phyloP scores from a whole-genome alignment of 2,797 vertebrate species.

The Leptoclinus maculatus region DNA sequence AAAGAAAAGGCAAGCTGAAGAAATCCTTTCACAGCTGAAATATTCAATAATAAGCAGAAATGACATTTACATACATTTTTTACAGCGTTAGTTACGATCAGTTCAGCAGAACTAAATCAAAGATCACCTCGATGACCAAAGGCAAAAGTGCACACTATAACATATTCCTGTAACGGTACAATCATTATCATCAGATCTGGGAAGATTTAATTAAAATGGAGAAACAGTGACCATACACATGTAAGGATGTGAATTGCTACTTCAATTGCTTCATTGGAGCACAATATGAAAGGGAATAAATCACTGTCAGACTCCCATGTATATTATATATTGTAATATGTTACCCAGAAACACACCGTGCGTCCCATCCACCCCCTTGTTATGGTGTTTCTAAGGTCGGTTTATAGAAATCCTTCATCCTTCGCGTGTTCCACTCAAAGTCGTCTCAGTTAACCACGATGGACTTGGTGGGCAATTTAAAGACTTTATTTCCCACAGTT shows the following conservation, averaged over 20 bases:
- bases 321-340: neutral
- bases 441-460: slow-evolving; percentile 41
- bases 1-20: neutral
- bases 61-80: neutral
- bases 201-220: neutral
- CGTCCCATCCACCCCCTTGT: neutral
- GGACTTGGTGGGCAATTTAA: slow-evolving; percentile 11
- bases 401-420: slow-evolving; percentile 7
- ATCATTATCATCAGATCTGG: neutral
- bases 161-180: neutral
- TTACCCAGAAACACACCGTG: neutral
- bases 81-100: neutral
- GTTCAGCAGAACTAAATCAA: neutral
- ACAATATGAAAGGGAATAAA: neutral
- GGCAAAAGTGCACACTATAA: neutral
- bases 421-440: neutral
- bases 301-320: neutral
- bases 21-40: neutral
- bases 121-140: neutral
- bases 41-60: neutral
- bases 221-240: neutral
- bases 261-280: neutral
- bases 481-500: slow-evolving; percentile 33
- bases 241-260: neutral
- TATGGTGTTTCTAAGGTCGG: neutral